phyloP scores from a whole-genome alignment of 2,888 invertebrate species.

The Callyntrura guangdongensis region DNA sequence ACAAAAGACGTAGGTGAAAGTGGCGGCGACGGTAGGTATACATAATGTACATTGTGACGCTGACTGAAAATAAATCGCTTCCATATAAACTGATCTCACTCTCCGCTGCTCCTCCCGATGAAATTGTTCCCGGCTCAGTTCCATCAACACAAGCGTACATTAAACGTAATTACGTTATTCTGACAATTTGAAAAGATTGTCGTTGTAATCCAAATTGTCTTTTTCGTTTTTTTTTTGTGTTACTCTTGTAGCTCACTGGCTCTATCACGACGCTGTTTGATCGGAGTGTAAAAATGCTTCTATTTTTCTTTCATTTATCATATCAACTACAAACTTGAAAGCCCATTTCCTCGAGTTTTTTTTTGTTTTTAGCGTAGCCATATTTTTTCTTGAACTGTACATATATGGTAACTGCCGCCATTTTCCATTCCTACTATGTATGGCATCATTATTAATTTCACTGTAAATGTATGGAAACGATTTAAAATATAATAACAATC shows the following conservation, averaged over 20 bases:
- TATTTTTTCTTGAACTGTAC: no score
- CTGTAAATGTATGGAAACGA: background rate
- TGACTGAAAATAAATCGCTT: slow-evolving; percentile 32
- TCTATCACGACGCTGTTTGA: no score
- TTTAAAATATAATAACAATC: no score
- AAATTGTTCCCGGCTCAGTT: slow-evolving; percentile 41
- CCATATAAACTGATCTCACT: slow-evolving; percentile 34
- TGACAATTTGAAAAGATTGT: slow-evolving; percentile 29
- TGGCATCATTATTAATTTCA: background rate
- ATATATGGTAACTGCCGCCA: no score
- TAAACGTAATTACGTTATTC: slow-evolving; percentile 45
- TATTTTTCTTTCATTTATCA: slow-evolving; percentile 15
- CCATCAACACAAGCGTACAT: slow-evolving; percentile 39
- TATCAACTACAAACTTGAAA: background rate
- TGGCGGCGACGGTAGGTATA: background rate
- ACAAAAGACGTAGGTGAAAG: no score
- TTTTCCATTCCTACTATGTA: no score
- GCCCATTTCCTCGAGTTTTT: no score
- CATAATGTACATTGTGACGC: background rate
- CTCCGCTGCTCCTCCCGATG: background rate
- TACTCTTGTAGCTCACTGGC: background rate
- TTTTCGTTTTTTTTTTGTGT: background rate
- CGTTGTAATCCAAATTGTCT: slow-evolving; percentile 32
- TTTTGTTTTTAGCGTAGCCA: no score
- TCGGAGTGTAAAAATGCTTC: background rate